Percentiles rank a stretch among this genome's conserved stretches.
Conservation (phyloP, 1,140 invertebrate genomes). For the Eumaeus atala region DNA sequence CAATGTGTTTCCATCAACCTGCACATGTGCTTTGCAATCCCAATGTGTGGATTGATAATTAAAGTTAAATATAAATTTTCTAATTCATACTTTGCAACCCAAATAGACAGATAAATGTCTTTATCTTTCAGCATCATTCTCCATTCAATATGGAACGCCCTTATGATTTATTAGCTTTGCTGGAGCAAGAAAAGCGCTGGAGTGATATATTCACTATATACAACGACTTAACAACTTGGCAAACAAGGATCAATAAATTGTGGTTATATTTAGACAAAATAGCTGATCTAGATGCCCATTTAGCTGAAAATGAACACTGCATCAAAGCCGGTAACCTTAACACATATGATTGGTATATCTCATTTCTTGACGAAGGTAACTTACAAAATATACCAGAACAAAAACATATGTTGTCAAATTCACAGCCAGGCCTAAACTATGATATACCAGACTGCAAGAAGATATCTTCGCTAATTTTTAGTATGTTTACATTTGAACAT, state of each 20-base stretch:
- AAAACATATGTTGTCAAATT: constrained; percentile 36
- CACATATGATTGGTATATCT: constrained; percentile 83
- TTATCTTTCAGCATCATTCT: constrained; percentile 78
- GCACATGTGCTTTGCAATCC: no score
- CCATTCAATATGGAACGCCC: constrained; percentile 85
- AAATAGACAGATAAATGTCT: no score
- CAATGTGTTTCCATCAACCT: no score
- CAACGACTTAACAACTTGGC: constrained; percentile 78
- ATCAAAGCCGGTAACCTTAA: constrained; percentile 76
- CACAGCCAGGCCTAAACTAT: constrained; percentile 37
- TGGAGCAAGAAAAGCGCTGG: constrained; percentile 86
- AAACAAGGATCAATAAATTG: constrained; percentile 78
- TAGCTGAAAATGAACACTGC: constrained; percentile 82
- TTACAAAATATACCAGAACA: constrained; percentile 39
- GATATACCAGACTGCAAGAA: constrained; percentile 81
- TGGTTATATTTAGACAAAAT: constrained; percentile 77
- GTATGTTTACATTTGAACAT: constrained; percentile 88
- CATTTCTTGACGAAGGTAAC: constrained; percentile 73
- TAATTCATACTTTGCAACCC: no score
- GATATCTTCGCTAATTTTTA: constrained; percentile 80
- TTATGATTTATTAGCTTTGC: constrained; percentile 85
- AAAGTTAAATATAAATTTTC: no score
- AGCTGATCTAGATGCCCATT: constrained; percentile 77
- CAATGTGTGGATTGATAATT: no score
- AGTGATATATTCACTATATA: constrained; percentile 79